These are phyloP conservation scores for Calyptomena viridis DNA, from an alignment of 2,113 vertebrate genomes.

Conservation along the genomic window DNA sequence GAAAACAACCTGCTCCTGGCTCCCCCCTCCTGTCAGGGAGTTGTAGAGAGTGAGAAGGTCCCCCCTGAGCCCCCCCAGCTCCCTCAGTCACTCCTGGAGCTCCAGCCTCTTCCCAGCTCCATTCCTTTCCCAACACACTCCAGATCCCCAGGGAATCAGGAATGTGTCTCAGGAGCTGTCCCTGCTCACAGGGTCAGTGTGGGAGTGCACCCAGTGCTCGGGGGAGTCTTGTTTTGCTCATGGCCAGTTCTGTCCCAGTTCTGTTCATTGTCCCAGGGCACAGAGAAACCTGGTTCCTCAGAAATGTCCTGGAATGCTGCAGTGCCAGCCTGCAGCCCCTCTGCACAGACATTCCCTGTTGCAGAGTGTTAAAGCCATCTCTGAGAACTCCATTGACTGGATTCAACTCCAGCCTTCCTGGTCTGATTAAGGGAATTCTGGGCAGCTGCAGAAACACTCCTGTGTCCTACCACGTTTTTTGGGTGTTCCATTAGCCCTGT, in stretches of 20 bases:
- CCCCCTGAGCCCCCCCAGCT: not conserved
- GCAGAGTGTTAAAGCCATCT: not conserved
- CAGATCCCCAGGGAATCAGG: fast-evolving
- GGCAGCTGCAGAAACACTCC: not conserved
- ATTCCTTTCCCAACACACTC: not conserved
- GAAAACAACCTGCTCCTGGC: not conserved
- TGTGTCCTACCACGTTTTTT: not conserved
- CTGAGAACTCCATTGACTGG: not conserved
- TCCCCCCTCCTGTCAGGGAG: not conserved
- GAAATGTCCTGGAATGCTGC: not conserved
- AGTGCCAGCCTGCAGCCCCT: not conserved
- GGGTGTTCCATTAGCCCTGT: not conserved
- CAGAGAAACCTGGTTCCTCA: not conserved
- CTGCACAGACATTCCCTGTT: not conserved
- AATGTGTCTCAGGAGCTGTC: not conserved
- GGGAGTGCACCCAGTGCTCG: not conserved
- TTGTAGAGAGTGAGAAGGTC: not conserved
- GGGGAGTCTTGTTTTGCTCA: not conserved
- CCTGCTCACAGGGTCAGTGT: not conserved
- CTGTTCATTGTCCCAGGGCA: not conserved
- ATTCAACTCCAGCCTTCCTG: not conserved
- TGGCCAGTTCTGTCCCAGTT: not conserved
- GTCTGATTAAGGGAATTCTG: not conserved
- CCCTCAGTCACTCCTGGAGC: not conserved
- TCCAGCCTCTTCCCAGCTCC: not conserved